Evolutionary conservation across 2,888 invertebrate genomes (phyloP).

Genomic region (Phlogophora meticulosa): DNA sequence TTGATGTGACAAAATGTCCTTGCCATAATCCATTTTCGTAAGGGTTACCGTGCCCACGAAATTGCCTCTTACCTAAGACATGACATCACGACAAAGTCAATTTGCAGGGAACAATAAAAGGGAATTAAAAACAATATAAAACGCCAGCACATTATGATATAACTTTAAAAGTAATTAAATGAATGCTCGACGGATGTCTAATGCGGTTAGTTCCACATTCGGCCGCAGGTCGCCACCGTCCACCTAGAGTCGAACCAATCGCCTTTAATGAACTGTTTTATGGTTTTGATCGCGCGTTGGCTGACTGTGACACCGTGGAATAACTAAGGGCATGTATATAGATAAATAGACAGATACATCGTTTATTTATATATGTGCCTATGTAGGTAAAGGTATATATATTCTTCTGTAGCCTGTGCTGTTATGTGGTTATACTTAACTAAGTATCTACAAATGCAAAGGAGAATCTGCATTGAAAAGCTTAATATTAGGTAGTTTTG

Average conservation of each 20-base stretch:
- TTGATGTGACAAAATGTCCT: too few species aligned
- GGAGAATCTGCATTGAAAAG: too few species aligned
- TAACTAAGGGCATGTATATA: slow-evolving; percentile 8
- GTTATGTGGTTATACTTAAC: too few species aligned
- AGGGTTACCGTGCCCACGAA: not conserved
- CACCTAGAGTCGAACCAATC: slow-evolving; percentile 78
- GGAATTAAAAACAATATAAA: slow-evolving; percentile 9
- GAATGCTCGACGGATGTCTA: slow-evolving; percentile 68
- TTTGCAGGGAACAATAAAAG: slow-evolving; percentile 19
- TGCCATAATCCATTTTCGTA: too few species aligned
- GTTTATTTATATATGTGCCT: too few species aligned
- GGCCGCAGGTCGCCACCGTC: slow-evolving; percentile 73
- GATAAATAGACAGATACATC: too few species aligned
- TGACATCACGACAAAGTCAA: slow-evolving; percentile 4
- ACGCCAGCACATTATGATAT: slow-evolving; percentile 25
- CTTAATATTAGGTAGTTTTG: too few species aligned
- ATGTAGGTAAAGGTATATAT: too few species aligned
- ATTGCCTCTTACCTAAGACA: not conserved
- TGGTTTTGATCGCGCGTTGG: slow-evolving; percentile 63
- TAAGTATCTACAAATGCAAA: too few species aligned
- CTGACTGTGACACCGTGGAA: slow-evolving; percentile 66
- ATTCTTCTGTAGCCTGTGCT: too few species aligned
- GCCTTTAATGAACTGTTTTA: slow-evolving; percentile 76
- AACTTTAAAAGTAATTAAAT: slow-evolving; percentile 61
- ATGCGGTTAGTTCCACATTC: slow-evolving; percentile 77